These are phyloP conservation scores for Dryobotodes eremita DNA, from an alignment of 2,888 invertebrate genomes.

Conservation along the genomic window DNA sequence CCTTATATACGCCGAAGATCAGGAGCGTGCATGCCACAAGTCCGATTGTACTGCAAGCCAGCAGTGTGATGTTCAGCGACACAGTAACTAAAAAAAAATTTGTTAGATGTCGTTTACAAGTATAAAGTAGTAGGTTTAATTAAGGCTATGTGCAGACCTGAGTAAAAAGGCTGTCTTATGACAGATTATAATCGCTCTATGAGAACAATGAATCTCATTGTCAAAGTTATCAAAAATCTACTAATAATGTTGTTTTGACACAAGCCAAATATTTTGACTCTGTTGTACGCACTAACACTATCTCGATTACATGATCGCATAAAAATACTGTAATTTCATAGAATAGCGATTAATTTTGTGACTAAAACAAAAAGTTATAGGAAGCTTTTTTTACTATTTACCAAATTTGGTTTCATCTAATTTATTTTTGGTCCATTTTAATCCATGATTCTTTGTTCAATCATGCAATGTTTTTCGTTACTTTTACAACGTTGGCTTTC, in stretches of 20 bases:
- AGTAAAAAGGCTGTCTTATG: neutral
- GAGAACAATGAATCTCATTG: neutral
- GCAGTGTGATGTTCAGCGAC: conserved; percentile 92
- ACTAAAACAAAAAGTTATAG: neutral
- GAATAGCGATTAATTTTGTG: neutral
- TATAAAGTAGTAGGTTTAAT: neutral
- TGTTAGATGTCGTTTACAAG: neutral
- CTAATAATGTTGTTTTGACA: neutral
- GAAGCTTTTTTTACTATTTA: neutral
- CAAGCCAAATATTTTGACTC: neutral
- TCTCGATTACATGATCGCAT: neutral
- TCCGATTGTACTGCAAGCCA: conserved; percentile 93
- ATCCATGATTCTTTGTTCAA: neutral
- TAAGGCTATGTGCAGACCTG: neutral
- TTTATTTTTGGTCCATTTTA: neutral
- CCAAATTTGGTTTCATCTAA: neutral
- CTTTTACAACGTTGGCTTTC: neutral
- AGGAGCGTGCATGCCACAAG: conserved; percentile 92
- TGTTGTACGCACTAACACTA: no score
- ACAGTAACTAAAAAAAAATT: conserved; percentile 92
- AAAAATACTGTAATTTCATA: neutral
- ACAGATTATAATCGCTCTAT: neutral
- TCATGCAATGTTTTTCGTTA: neutral
- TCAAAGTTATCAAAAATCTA: neutral
- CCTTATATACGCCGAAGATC: conserved; percentile 93